Evolutionary conservation across 2,888 invertebrate genomes (phyloP).

Genomic region (Drosophila mimica): DNA sequence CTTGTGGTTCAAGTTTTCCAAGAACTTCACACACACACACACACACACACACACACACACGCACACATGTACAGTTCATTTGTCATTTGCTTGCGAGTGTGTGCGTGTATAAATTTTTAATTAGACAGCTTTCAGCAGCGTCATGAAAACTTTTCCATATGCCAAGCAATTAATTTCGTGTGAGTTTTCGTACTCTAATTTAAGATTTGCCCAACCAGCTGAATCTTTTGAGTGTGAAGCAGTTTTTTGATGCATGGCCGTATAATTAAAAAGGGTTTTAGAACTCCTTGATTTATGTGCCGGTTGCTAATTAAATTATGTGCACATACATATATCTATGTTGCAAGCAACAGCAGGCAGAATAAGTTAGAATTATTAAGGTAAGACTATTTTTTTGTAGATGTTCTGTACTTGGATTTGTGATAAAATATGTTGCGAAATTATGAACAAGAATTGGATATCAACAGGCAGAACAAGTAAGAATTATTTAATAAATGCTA

Average conservation of each 20-base stretch:
- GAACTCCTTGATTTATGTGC: conserved; percentile 70
- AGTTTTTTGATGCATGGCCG: conserved; percentile 63
- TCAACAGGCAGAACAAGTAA: neutral
- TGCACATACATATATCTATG: conserved; percentile 8
- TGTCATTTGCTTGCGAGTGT: conserved; percentile 36
- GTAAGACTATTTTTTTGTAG: neutral
- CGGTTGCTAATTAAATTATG: conserved; percentile 72
- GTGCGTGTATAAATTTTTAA: conserved; percentile 75
- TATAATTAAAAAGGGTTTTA: conserved; percentile 79
- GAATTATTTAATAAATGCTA: neutral
- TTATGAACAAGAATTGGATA: neutral
- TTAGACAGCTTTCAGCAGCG: conserved; percentile 69
- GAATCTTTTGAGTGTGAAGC: conserved; percentile 2
- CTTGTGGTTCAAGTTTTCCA: conserved; percentile 52
- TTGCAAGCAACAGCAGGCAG: neutral
- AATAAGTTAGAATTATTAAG: neutral
- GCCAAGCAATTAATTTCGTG: conserved; percentile 73
- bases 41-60: conserved; percentile 9
- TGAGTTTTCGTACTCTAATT: conserved; percentile 42
- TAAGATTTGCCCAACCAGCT: conserved; percentile 26
- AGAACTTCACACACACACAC: conserved; percentile 28
- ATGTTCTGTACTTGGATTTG: neutral
- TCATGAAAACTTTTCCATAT: conserved; percentile 68
- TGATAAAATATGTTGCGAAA: neutral
- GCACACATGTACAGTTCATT: conserved; percentile 31